Conservation (phyloP, 92 coral and sea anemone genomes). For the Heliopora coerulea region DNA sequence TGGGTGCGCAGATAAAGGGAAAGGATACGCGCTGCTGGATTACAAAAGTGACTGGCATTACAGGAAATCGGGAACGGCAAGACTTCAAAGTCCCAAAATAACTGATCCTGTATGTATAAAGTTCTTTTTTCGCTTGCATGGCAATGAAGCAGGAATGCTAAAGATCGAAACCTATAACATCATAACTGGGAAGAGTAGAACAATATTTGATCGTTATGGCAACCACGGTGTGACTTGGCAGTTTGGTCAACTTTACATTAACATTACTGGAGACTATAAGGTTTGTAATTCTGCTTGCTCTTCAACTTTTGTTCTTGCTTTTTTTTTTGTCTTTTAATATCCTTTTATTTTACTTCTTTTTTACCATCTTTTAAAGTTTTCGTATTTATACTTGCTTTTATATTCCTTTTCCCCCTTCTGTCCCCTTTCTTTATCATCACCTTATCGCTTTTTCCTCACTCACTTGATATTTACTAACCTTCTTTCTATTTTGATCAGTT, state of each 20-base stretch:
- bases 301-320: no score
- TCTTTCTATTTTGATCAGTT: no score
- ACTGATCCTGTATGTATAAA: not conserved
- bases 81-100: not conserved
- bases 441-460: no score
- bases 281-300: not conserved
- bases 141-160: not conserved
- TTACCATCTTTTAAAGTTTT: no score
- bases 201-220: conserved; percentile 15
- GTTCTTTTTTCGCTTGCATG: not conserved
- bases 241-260: conserved; percentile 10
- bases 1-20: no score
- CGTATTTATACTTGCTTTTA: no score
- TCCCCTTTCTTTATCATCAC: no score
- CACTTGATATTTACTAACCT: no score
- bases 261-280: conserved; percentile 17
- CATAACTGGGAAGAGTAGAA: not conserved
- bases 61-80: not conserved
- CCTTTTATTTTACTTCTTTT: no score
- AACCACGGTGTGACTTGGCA: conserved; percentile 19
- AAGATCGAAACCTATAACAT: not conserved
- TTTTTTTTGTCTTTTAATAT: no score
- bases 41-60: not conserved
- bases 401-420: no score
- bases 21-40: not conserved